A percentile compares a stretch with the other conserved stretches of the same genome.
These are phyloP conservation scores for Antigone vipio DNA, from an alignment of 2,113 vertebrate species.

Conservation along the genomic window DNA sequence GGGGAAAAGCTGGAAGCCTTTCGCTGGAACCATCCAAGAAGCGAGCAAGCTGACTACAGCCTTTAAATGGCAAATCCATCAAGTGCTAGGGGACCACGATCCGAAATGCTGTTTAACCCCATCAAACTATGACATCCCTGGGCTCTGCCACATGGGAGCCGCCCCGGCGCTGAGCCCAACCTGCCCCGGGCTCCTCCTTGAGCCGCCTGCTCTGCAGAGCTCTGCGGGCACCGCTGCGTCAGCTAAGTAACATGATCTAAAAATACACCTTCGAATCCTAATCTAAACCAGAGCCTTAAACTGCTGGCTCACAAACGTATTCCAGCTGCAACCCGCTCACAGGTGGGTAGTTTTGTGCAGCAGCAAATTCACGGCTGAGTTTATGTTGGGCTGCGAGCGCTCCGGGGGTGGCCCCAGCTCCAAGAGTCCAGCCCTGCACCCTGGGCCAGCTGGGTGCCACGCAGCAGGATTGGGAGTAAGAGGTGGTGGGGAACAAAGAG, in stretches of 20 bases:
- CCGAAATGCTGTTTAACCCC: neutral
- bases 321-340: neutral
- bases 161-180: accelerated
- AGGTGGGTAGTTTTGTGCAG: neutral
- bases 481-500: neutral
- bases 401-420: neutral
- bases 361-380: neutral
- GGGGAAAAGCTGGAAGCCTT: conserved; percentile 35
- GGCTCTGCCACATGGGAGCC: accelerated
- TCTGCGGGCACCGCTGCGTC: accelerated
- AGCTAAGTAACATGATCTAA: accelerated
- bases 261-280: neutral
- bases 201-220: neutral
- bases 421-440: neutral
- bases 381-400: neutral
- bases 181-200: neutral
- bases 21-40: conserved; percentile 31
- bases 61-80: conserved; percentile 30
- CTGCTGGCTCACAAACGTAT: neutral
- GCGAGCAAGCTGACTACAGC: neutral
- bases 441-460: neutral
- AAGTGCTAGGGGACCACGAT: neutral
- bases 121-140: accelerated
- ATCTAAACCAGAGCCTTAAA: neutral
- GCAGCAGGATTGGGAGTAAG: neutral